These are phyloP conservation scores for Tichodroma muraria DNA, from an alignment of 2,113 vertebrate genomes.

Conservation along the genomic window DNA sequence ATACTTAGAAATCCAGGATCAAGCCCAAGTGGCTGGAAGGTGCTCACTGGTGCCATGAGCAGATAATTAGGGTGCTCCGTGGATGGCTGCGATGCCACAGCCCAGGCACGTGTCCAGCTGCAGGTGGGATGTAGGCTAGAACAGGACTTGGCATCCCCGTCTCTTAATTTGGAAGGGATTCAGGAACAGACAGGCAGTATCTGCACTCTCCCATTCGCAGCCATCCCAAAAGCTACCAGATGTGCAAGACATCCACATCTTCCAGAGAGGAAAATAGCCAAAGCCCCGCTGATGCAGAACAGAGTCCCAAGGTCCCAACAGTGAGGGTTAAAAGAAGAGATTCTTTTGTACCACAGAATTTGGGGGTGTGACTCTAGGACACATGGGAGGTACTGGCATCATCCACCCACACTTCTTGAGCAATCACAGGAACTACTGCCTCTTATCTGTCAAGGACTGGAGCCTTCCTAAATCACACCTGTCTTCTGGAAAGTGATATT, in stretches of 20 bases:
- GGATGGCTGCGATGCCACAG: not conserved
- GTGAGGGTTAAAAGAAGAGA: not conserved
- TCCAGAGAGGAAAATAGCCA: not conserved
- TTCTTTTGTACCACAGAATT: not conserved
- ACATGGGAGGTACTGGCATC: not conserved
- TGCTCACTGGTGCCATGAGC: not conserved
- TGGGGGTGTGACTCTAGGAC: not conserved
- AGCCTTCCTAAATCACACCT: slow-evolving; percentile 12
- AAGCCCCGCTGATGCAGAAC: not conserved
- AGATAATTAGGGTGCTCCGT: not conserved
- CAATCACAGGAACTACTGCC: not conserved
- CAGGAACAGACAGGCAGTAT: not conserved
- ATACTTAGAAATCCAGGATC: not conserved
- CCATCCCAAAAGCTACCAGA: slow-evolving; percentile 37
- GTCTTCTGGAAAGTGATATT: not conserved
- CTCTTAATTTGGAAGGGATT: not conserved
- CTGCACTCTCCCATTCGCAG: slow-evolving; percentile 1
- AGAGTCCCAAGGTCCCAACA: not conserved
- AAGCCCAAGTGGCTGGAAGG: not conserved
- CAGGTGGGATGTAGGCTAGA: slow-evolving; percentile 18
- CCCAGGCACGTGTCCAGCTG: slow-evolving; percentile 9
- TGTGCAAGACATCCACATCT: not conserved
- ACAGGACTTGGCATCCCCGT: not conserved
- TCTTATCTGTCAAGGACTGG: not conserved
- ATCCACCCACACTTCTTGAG: not conserved